Evolutionary conservation across 2,888 invertebrate species (phyloP).

Genomic region (Trachelus troglodyta): DNA sequence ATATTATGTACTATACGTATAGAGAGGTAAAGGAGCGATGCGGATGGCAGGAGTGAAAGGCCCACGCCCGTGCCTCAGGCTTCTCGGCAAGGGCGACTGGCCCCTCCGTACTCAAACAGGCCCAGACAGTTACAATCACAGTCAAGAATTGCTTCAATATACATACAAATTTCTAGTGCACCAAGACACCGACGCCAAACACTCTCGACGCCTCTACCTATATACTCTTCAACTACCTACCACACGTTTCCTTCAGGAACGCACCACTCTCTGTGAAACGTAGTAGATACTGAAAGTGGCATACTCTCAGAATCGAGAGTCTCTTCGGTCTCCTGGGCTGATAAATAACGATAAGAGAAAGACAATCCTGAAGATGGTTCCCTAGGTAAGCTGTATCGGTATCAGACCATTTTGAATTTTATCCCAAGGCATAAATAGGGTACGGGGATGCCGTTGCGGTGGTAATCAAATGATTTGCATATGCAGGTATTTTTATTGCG

Average conservation of each 20-base stretch:
- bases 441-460: background rate
- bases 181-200: background rate
- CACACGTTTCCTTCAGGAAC: background rate
- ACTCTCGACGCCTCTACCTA: background rate
- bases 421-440: background rate
- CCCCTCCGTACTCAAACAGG: constrained; percentile 51
- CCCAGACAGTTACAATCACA: background rate
- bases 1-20: constrained; percentile 12
- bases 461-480: background rate
- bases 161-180: background rate
- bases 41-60: constrained; percentile 67
- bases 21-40: constrained; percentile 53
- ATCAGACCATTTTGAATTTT: background rate
- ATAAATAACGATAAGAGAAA: background rate
- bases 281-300: background rate
- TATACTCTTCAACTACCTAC: background rate
- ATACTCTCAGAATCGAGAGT: background rate
- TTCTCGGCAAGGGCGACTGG: constrained; percentile 65
- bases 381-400: background rate
- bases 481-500: background rate
- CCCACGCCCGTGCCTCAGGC: constrained; percentile 67
- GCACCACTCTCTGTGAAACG: background rate
- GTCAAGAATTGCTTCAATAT: background rate
- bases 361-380: background rate
- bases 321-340: background rate